Percentiles rank a stretch among this genome's conserved stretches.
These are phyloP conservation scores for Eilema griseolum DNA, from an alignment of 2,888 invertebrate genomes.

Conservation along the genomic window DNA sequence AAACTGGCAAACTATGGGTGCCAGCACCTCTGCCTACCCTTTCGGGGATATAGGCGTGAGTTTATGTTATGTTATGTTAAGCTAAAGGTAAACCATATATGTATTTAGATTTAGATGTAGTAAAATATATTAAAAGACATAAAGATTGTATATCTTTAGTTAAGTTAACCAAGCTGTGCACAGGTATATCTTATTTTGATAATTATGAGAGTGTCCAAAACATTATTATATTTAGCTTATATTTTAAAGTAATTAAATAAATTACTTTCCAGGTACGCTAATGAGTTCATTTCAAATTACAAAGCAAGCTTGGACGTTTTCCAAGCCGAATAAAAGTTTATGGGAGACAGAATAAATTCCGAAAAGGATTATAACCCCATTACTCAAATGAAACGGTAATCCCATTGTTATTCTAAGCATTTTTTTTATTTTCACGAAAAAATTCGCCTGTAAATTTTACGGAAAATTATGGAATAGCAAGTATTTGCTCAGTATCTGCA, in stretches of 20 bases:
- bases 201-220: neutral
- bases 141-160: no score
- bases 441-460: constrained; percentile 10
- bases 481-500: neutral
- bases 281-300: constrained; percentile 36
- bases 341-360: constrained; percentile 43
- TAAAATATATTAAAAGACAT: no score
- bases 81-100: no score
- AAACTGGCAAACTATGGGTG: no score
- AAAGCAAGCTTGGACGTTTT: constrained; percentile 32
- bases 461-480: constrained; percentile 6
- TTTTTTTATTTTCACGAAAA: constrained; percentile 29
- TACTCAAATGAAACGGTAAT: constrained; percentile 53
- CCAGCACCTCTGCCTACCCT: no score
- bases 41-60: no score
- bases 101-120: no score
- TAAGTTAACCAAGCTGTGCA: no score
- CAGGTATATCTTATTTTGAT: neutral
- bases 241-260: neutral
- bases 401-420: constrained; percentile 33
- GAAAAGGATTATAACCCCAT: constrained; percentile 54
- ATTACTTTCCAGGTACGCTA: constrained; percentile 18
- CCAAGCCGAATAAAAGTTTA: constrained; percentile 49
- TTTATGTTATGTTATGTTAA: no score
- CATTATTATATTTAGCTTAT: neutral